These are phyloP conservation scores for Mythimna ferrago DNA, from an alignment of 2,888 invertebrate species.

Conservation along the genomic window DNA sequence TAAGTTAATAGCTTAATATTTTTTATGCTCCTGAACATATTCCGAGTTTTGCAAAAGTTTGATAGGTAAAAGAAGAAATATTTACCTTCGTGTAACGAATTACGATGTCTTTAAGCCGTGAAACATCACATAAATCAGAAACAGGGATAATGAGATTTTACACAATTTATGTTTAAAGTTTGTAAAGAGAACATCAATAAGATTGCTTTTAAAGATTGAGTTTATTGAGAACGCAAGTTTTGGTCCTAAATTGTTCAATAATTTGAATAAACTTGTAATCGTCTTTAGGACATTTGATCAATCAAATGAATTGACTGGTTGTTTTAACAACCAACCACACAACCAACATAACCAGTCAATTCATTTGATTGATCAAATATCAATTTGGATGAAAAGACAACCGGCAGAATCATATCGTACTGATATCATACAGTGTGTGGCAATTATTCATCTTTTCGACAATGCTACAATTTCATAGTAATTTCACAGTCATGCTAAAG, in stretches of 20 bases:
- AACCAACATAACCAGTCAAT: too few relatives aligned
- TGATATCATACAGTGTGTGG: too few relatives aligned
- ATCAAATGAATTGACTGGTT: constrained; percentile 4
- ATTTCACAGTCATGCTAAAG: too few relatives aligned
- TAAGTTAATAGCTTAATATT: constrained; percentile 50
- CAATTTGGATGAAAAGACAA: constrained; percentile 6
- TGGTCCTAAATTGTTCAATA: constrained; percentile 14
- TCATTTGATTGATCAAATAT: too few relatives aligned
- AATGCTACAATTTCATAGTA: too few relatives aligned
- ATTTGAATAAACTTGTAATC: constrained; percentile 7
- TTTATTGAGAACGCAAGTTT: constrained; percentile 12
- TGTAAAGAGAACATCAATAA: constrained; percentile 35
- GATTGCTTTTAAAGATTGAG: constrained; percentile 27
- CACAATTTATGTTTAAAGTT: constrained; percentile 51
- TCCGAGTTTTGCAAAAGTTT: constrained; percentile 57
- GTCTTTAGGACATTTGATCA: background rate
- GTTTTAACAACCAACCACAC: too few relatives aligned
- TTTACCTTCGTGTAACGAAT: constrained; percentile 47
- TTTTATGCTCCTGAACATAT: constrained; percentile 51
- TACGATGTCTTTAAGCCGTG: constrained; percentile 47
- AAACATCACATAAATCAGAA: constrained; percentile 48
- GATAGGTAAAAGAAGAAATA: constrained; percentile 49
- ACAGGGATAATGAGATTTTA: constrained; percentile 51
- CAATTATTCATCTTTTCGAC: too few relatives aligned
- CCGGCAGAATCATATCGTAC: background rate